Conservation (phyloP, 1,140 invertebrate genomes). For the Papilio polyxenes region DNA sequence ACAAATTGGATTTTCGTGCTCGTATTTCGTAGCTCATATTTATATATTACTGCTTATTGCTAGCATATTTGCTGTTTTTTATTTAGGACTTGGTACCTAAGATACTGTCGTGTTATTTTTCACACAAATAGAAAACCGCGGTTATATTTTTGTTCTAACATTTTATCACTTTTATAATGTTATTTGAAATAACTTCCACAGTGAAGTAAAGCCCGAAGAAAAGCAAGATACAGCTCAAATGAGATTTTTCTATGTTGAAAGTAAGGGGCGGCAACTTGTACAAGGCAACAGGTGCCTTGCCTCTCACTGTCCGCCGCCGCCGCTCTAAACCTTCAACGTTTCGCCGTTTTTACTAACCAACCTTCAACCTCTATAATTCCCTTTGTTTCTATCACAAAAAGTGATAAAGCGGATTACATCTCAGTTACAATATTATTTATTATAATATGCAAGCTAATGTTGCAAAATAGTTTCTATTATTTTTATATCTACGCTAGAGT, state of each 20-base stretch:
- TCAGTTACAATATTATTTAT: background rate
- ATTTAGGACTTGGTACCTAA: background rate
- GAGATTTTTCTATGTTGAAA: background rate
- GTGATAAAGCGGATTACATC: background rate
- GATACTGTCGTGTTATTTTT: background rate
- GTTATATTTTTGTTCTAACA: background rate
- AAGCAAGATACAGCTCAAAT: background rate
- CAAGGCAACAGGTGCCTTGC: constrained; percentile 27
- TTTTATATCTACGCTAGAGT: too few species aligned
- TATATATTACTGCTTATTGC: too few species aligned
- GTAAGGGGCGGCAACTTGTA: background rate
- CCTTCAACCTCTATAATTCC: background rate
- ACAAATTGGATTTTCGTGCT: background rate
- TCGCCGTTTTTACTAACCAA: background rate
- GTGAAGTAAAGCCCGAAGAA: too few species aligned
- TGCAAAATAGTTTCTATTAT: too few species aligned
- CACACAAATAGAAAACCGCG: background rate
- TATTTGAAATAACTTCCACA: too few species aligned
- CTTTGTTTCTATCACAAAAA: background rate
- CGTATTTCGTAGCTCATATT: too few species aligned
- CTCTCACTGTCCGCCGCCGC: background rate
- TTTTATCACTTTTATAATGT: background rate
- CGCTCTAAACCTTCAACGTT: background rate
- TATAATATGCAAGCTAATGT: background rate
- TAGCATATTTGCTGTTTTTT: background rate